These are phyloP conservation scores for Spea hammondii DNA, from an alignment of 2,797 vertebrate species.

Conservation along the genomic window DNA sequence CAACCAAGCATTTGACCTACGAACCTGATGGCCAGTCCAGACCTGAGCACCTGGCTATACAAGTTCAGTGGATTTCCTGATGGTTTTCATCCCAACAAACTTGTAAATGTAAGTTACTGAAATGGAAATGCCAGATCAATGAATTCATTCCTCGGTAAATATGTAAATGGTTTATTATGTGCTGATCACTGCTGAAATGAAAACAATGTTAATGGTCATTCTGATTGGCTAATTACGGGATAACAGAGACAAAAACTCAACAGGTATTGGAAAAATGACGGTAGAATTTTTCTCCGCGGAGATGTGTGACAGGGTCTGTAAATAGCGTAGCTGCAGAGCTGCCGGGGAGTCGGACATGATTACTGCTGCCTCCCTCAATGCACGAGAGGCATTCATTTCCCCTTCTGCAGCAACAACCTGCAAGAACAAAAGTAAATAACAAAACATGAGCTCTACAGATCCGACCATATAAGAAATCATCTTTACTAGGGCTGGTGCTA, in stretches of 20 bases:
- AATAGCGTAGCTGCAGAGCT: constrained; percentile 67
- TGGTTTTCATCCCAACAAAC: too few relatives aligned
- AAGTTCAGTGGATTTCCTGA: too few relatives aligned
- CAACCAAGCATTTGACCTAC: too few relatives aligned
- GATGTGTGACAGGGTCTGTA: constrained; percentile 62
- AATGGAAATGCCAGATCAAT: too few relatives aligned
- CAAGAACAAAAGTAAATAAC: not conserved
- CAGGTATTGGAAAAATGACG: constrained; percentile 59
- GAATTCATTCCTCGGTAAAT: too few relatives aligned
- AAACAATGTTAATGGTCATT: not conserved
- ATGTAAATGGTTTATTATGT: too few relatives aligned
- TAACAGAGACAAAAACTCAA: constrained; percentile 52
- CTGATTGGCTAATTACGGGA: not conserved
- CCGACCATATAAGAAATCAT: too few relatives aligned
- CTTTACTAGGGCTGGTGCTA: too few relatives aligned
- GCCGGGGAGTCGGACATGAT: constrained; percentile 58
- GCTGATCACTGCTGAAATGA: not conserved
- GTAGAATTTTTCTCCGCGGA: constrained; percentile 58
- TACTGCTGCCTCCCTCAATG: constrained; percentile 59
- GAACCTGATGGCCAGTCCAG: too few relatives aligned
- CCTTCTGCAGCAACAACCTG: constrained; percentile 65
- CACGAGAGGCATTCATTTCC: constrained; percentile 62
- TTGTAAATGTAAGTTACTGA: too few relatives aligned
- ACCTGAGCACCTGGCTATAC: too few relatives aligned
- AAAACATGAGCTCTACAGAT: too few relatives aligned